A percentile compares a stretch with the other conserved stretches of the same genome.
phyloP scores from a whole-genome alignment of 2,797 vertebrate species.

The Tauraco hartlaubi region DNA sequence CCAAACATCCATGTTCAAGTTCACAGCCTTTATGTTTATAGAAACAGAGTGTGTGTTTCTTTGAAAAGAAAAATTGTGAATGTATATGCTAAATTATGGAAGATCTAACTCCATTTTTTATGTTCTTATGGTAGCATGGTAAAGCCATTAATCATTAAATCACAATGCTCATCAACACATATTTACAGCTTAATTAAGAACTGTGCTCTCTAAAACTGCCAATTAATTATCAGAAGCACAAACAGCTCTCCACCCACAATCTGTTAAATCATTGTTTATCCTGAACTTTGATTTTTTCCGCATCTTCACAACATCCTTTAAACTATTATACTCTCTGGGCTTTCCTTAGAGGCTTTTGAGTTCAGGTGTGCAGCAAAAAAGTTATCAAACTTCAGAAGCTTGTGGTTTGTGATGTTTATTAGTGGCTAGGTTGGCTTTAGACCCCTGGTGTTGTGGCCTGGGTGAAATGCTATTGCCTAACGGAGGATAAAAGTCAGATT shows the following conservation, averaged over 20 bases:
- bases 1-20: not conserved
- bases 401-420: constrained; percentile 55
- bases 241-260: constrained; percentile 57
- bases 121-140: constrained; percentile 1
- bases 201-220: constrained; percentile 65
- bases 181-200: constrained; percentile 75
- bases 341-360: constrained; percentile 62
- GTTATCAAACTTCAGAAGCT: constrained; percentile 58
- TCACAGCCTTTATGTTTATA: not conserved
- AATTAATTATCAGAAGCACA: constrained; percentile 76
- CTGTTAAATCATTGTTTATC: constrained; percentile 58
- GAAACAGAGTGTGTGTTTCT: not conserved
- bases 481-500: not conserved
- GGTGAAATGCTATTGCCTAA: not conserved
- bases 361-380: constrained; percentile 57
- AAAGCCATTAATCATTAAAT: constrained; percentile 53
- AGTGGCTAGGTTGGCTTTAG: constrained; percentile 51
- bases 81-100: not conserved
- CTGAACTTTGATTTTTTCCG: constrained; percentile 74
- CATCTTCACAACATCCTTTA: constrained; percentile 73
- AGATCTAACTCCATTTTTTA: not conserved
- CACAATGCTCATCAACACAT: constrained; percentile 22
- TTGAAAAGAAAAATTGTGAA: not conserved
- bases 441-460: constrained; percentile 36
- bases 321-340: constrained; percentile 67